phyloP scores from a whole-genome alignment of 30 jellyfish, hydroid and myxozoan species.

The Turritopsis dohrnii region DNA sequence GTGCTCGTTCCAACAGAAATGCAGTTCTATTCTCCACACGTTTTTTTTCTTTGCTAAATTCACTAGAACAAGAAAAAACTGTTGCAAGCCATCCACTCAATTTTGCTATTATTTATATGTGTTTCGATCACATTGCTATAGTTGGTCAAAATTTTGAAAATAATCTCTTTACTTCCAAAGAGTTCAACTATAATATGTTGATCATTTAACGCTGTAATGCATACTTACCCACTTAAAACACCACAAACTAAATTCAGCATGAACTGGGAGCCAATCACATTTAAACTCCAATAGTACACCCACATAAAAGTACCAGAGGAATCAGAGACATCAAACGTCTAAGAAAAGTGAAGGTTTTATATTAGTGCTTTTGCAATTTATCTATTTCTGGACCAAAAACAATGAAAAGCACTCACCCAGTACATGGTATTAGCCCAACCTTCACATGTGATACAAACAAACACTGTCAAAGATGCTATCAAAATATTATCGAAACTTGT shows the following conservation, averaged over 20 bases:
- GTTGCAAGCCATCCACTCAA: background rate
- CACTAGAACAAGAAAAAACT: constrained; percentile 16
- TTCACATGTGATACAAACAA: constrained; percentile 65
- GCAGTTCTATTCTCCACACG: constrained; percentile 55
- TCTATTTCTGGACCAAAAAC: no score
- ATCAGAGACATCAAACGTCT: constrained; percentile 63
- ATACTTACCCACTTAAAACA: constrained; percentile 69
- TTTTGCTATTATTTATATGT: no score
- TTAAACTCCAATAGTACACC: constrained; percentile 54
- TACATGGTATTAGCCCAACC: constrained; percentile 76
- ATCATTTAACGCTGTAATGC: background rate
- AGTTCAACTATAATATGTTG: no score
- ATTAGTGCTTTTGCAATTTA: no score
- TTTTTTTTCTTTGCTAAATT: constrained; percentile 74
- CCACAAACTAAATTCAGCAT: constrained; percentile 83
- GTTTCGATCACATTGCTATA: no score
- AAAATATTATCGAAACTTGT: constrained; percentile 57
- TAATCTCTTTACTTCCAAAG: no score
- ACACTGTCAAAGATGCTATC: constrained; percentile 56
- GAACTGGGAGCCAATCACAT: constrained; percentile 76
- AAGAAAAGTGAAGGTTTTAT: no score
- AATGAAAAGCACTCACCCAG: constrained; percentile 17
- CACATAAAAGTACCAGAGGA: constrained; percentile 49
- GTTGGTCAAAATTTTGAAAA: no score
- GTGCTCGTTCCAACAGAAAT: constrained; percentile 44